These are phyloP conservation scores for Drosophila cyrtoloma DNA, from an alignment of 2,888 invertebrate genomes.

Conservation along the genomic window DNA sequence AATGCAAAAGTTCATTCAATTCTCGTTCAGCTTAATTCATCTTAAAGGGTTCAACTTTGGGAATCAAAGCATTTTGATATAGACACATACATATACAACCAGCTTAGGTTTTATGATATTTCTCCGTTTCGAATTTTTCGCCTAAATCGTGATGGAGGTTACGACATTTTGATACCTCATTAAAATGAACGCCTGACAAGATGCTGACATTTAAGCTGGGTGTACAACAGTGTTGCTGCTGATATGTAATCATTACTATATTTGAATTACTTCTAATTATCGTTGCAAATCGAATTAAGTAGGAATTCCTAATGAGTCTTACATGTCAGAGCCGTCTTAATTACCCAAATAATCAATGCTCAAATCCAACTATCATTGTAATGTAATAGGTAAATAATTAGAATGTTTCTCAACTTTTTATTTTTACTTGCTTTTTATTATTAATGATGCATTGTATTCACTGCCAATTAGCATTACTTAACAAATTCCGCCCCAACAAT, in stretches of 20 bases:
- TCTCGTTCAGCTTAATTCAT: constrained; percentile 3
- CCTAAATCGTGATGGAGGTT: neutral
- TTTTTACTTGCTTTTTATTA: neutral
- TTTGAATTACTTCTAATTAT: neutral
- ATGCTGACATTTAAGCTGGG: neutral
- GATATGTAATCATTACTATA: neutral
- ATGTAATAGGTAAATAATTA: neutral
- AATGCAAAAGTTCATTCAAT: constrained; percentile 41
- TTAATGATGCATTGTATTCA: neutral
- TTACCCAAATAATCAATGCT: neutral
- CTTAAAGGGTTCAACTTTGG: constrained; percentile 5
- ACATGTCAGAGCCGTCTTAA: neutral
- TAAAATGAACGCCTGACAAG: neutral
- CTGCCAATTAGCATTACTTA: constrained; percentile 15
- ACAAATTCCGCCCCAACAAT: neutral
- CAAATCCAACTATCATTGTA: neutral
- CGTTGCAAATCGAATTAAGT: neutral
- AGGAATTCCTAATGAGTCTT: neutral
- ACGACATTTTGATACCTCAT: neutral
- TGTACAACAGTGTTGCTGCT: neutral
- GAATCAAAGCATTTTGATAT: neutral
- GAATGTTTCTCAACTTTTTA: neutral
- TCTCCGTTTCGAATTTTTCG: neutral
- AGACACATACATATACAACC: neutral
- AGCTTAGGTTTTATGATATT: neutral